Base-by-base conservation (phyloP, 2,113 vertebrate genomes). In the Melierax canorus region DNA sequence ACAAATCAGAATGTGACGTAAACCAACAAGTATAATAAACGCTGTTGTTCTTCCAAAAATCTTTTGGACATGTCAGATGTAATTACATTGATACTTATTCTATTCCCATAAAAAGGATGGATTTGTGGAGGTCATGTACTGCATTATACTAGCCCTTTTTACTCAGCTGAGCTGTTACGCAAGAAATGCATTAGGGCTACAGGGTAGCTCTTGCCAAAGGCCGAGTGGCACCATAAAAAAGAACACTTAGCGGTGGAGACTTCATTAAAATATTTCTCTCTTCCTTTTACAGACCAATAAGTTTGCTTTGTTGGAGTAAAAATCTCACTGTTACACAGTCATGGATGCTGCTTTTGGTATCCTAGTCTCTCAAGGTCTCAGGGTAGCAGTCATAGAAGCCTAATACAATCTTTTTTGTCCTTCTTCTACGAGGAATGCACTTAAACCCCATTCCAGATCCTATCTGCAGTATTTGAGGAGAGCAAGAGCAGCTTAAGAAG, bases 11-110 rank as follows among this genome's bases (percentile, higher is more conserved):
- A 96, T 94, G 76, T 94, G 91, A 95, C 60, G 39, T 83, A 74
- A 96, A 95, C 50, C 79, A 87, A 94, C 36, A 92, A 83, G 39
- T 95, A 85, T 88, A 97, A 97, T 93, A 96, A 98, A 96, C 50
- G 22, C 19, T 81, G 20, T 34, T 96, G 88, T 74, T 94, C 85
- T 97, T 97, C 88, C 94, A 97, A 94, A 97, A 96, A 94, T 95
- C 73, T 91, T 95, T 97, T 93, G 71, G 53, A 88, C 87, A 82
- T 88, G 71, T 92, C 81, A 92, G 90, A 91, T 80, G 39, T 97
- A 97, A 98, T 98, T 95, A 92, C 58, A 92, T 86, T 78, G 83
- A 73, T 95, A 97, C 23, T 95, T 96, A 81, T 94, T 96, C 55
- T 97, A 46, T 83, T 97, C 63, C 87, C 95, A 96, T 97, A 97